Base-by-base conservation (phyloP, 1,140 invertebrate genomes). In the Sinonovacula constricta region DNA sequence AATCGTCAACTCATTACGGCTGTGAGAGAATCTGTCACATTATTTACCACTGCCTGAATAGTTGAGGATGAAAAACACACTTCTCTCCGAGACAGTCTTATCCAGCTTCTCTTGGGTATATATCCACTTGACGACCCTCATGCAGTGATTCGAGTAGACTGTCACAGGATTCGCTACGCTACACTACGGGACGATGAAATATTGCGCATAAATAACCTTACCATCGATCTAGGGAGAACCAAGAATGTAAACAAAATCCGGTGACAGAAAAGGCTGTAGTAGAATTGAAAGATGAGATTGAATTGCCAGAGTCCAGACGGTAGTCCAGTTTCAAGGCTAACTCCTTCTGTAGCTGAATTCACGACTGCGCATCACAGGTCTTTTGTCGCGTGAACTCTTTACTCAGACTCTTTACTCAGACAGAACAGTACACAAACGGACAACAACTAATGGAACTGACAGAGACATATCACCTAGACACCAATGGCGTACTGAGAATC, bases 181-280 rank as follows among this genome's bases (percentile, higher is more conserved):
- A 10, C 30, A 57, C n/a, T n/a, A n/a, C n/a, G n/a, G 36, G 3
- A 67, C 26, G 69, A 82, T 30, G 36, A 79, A 33, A 7, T 28
- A 4, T 22, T 79, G 14, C 18, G 54, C 10, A 1, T 26, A 7
- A 28, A 49, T 66, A 24, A 53, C 0, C 49, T 80, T 14, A 33
- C 34, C 0, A 45, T 75, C 39, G 66, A 71, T 51, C 24, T 79
- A 30, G 60, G 65, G 1, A 10, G 80, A 2, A 7, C 30, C 1
- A 79, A 82, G 53, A 79, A 82, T 65, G 33, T 49, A 0, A 79
- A 82, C 34, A 82, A 82, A 72, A 80, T 28, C 59, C 71, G 53
- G 72, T 81, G 18, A 60, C 74, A 7, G 72, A 81, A 31, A 80
- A 57, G 28, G 70, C 69, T 22, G 36, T 63, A n/a, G 10, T 24